Evolutionary conservation across 2,113 vertebrate genomes (phyloP), one percentile per base, ranked within the genome.

Genomic region (Struthidea cinerea): DNA sequence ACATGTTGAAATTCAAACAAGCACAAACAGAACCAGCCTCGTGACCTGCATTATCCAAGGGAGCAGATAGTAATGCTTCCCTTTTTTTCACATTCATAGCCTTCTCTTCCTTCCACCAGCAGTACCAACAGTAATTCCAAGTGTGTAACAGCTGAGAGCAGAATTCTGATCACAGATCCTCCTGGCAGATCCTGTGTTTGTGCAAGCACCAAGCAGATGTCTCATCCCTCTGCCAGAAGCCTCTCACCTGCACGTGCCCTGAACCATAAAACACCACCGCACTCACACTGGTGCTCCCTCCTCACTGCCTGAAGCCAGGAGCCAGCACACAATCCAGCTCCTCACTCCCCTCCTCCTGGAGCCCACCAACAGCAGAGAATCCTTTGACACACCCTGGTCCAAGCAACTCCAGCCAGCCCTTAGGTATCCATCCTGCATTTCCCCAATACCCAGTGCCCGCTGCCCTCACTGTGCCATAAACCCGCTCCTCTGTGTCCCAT

Each of bases 211-310:
- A 28, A 39, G 61, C 0, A 64, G 44, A 6, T 49, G 44, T 75
- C 59, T n/a, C 13, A 15, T 24, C 39, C 42, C 79, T 50, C 42
- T 33, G 20, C 44, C 73, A 44, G 33, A 14, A 61, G 11, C 17
- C 39, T 61, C 61, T 59, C 39, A 82, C 39, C 59, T 23, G 21
- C 11, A 3, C 0, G 19, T 37, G 18, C 73, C 74, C 18, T 13
- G 12, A 73, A 15, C 35, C 20, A 35, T 18, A 16, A 53, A 50
- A 41, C 1, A 24, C 7, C 32, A 22, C 4, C 0, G 0, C 0
- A 30, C 61, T 14, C 19, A 4, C 74, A 16, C 10, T 1, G 5
- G 7, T 50, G 55, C 27, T 46, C 41, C 7, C 11, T 67, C 27
- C 57, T 35, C 35, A 3, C 7, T 1, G 2, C 55, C 46, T 11